Evolutionary conservation across 1,140 invertebrate genomes (phyloP), one percentile per base, ranked within the genome.

Genomic region (Aphidius gifuensis): DNA sequence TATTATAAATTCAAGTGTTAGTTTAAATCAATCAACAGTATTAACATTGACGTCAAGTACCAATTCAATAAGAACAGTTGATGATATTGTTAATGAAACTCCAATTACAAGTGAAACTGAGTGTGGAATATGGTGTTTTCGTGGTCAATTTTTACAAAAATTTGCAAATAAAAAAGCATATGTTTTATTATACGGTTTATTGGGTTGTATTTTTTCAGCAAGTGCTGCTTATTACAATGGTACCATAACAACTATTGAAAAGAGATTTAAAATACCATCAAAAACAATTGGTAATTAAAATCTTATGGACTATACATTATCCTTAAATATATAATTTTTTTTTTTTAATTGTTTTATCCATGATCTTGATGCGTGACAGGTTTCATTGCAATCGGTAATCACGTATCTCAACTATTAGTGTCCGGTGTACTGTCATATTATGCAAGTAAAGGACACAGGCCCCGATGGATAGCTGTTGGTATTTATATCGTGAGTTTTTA

Each of bases 211-310:
- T 50, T 89, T 90, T 67, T 86, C 86, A 11, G 89, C 90, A 64
- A 85, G 87, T 62, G 91, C 87, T 68, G 85, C 89, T 2, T 92
- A 92, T 71, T 89, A 89, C 63, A 88, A 88, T 68, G 89, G 89
- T 8, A 90, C 88, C 6, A 87, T 92, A 48, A 90, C 90, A 43
- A 92, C 90, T 1, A 81, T 92, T 39, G 90, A 92, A 72, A 92
- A 92, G 70, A 82, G 90, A 64, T 92, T 90, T 72, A 90, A 89
- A 69, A 90, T 92, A 69, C 87, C 88, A 1, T 90, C 88, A 6
- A 85, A 86, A 74, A 88, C 87, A 42, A 89, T 88, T 58, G 90
- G 88, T 87, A 73, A 80, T 16, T 16, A 75, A 69, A 48, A 56
- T 4, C 16, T 39, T 23, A 39, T 39, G 48, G 48, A 56, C 9